Evolutionary conservation across 2,797 vertebrate species (phyloP).

Genomic region (Xyrichtys novacula): DNA sequence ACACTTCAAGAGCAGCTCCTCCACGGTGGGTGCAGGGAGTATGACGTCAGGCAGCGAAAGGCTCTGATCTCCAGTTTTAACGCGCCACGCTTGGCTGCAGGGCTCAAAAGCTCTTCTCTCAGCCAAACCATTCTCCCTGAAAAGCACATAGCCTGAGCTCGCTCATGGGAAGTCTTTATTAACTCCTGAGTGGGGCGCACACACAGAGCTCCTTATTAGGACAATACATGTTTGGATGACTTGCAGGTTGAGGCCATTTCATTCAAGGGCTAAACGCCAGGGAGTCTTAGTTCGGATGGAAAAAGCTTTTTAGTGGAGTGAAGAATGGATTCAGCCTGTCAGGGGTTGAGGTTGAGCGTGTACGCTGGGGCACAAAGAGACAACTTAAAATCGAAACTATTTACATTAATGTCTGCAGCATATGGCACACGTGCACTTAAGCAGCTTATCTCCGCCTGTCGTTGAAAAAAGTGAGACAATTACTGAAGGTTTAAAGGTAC

Average conservation of each 20-base stretch:
- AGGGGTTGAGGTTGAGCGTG: conserved; percentile 32
- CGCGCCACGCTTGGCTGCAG: conserved; percentile 70
- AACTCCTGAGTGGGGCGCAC: conserved; percentile 52
- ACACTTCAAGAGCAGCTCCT: conserved; percentile 47
- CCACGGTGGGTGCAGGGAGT: conserved; percentile 55
- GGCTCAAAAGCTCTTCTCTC: conserved; percentile 57
- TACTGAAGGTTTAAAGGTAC: conserved; percentile 18
- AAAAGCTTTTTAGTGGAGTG: conserved; percentile 65
- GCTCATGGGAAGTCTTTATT: conserved; percentile 74
- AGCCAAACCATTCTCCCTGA: conserved; percentile 65
- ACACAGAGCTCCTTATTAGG: conserved; percentile 75
- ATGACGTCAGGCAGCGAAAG: conserved; percentile 71
- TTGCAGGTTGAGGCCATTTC: conserved; percentile 68
- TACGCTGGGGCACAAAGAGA: conserved; percentile 36
- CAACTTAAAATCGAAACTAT: conserved; percentile 53
- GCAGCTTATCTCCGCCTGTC: conserved; percentile 37
- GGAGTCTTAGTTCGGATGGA: conserved; percentile 56
- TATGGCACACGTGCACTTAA: conserved; percentile 37
- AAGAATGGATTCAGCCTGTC: conserved; percentile 59
- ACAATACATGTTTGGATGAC: conserved; percentile 67
- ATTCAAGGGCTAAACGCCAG: conserved; percentile 55
- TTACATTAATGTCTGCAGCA: conserved; percentile 52
- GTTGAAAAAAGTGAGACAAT: conserved; percentile 43
- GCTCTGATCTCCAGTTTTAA: conserved; percentile 73
- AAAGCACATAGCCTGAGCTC: conserved; percentile 59